phyloP scores from a whole-genome alignment of 2,888 invertebrate species.

The Cosmorhoe ocellata region DNA sequence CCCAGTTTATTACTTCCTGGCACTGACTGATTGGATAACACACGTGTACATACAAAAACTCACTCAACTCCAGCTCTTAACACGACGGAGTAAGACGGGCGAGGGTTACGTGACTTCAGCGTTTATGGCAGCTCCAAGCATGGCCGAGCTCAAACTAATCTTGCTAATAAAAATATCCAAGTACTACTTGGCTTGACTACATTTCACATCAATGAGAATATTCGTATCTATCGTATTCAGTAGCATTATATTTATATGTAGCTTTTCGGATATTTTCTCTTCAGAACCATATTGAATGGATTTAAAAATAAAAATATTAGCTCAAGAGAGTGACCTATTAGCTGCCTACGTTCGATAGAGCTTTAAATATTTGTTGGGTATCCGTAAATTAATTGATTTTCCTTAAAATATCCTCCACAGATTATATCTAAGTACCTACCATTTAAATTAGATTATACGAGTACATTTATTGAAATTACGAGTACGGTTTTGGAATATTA shows the following conservation, averaged over 20 bases:
- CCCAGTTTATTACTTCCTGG: constrained; percentile 64
- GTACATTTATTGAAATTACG: too few relatives aligned
- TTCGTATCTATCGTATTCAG: constrained; percentile 23
- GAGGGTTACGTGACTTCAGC: constrained; percentile 34
- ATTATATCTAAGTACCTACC: too few relatives aligned
- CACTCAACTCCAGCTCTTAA: constrained; percentile 36
- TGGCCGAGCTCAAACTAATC: constrained; percentile 26
- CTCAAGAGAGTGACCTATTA: too few relatives aligned
- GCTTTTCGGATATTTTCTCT: constrained; percentile 6
- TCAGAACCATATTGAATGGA: not conserved
- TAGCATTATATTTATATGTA: too few relatives aligned
- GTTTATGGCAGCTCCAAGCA: constrained; percentile 32
- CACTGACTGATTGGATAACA: constrained; percentile 63
- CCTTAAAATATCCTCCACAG: too few relatives aligned
- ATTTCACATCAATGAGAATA: constrained; percentile 11
- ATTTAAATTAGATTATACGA: too few relatives aligned
- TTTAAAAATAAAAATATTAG: too few relatives aligned
- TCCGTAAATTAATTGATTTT: too few relatives aligned
- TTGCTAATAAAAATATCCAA: constrained; percentile 30
- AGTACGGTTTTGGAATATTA: too few relatives aligned
- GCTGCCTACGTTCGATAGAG: too few relatives aligned
- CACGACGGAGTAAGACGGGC: constrained; percentile 30
- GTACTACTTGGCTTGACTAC: constrained; percentile 17
- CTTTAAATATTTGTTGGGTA: too few relatives aligned
- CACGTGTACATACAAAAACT: constrained; percentile 47